Base-by-base conservation (phyloP, 2,797 vertebrate species). In the Sebastes miniatus region DNA sequence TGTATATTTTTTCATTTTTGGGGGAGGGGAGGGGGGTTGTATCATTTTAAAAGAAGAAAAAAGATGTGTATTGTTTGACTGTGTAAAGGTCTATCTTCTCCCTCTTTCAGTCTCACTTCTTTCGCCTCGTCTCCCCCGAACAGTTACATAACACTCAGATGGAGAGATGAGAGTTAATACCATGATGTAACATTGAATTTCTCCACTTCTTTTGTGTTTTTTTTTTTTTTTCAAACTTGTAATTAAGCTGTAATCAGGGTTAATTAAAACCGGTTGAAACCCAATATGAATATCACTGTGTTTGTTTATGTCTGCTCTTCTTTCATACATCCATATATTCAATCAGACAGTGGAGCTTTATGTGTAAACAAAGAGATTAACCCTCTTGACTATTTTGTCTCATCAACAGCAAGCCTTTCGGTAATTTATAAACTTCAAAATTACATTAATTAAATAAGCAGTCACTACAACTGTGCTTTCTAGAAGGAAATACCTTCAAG, bases 201-300 rank as follows among this genome's bases (percentile, higher is more conserved):
- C 93, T 94, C 90, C 84, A 82, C 87, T 93, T 94, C 83, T 90
- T 92, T 95, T 27, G 52, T 94, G 85, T 93, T 93, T 90, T 80
- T 70, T 85, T 92, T 47, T 84, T 81, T 92, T 92, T 91, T 91
- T 68, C 83, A 94, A 92, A 95, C 94, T 94, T 95, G 95, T 96
- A 95, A 96, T 96, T 95, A 95, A 94, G 94, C 89, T 95, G 95
- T 96, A 96, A 96, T 96, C 95, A 96, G 95, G 96, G 95, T 96
- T 95, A 92, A 94, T 96, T 96, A 96, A 96, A 96, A 96, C 93
- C 86, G 90, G 93, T 95, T 95, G 88, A 95, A 96, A 95, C 93
- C 93, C 94, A 91, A 81, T 81, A 83, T 88, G 54, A 81, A 73
- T 82, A 75, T 72, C 62, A 22, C 16, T 80, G 77, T 89, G 69